Evolutionary conservation across 2,888 invertebrate genomes (phyloP), one percentile per base, ranked within the genome.

Genomic region (Eledona agricola): DNA sequence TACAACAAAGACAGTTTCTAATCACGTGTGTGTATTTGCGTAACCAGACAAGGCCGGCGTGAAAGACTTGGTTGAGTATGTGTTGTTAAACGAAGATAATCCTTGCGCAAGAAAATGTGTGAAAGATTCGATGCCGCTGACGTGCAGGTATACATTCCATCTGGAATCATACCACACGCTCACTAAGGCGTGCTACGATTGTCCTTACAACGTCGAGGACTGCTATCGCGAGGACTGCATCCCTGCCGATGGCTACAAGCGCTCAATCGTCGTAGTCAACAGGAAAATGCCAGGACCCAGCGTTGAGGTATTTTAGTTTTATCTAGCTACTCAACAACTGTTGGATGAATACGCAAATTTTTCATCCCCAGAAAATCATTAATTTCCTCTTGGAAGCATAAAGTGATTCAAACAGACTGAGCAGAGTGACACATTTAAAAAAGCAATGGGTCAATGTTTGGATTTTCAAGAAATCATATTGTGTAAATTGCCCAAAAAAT

Each of bases 161-260:
- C 67, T 91, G 2, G 94, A 94, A 72, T 88, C 87, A 83, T 94
- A 92, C 74, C 84, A 88, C 61, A 88, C 91, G 0, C 83, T 93
- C 81, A 90, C 92, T 70, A 93, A 93, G 72, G 94, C 94, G 0
- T 95, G 95, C 66, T 91, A 83, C 68, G 78, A 87, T 64, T 95
- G 96, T 70, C 93, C 94, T 0, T 80, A 78, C 51, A 88, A 88
- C 70, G 61, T 77, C 1, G 83, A 84, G 0, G 92, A 95, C 70
- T 96, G 96, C 69, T 77, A 75, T 29, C 79, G 88, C 37, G 82
- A 83, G 0, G 89, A 95, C 70, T 96, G 96, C 71, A 83, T 95
- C 52, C 81, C 90, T 0, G 91, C 86, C 1, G 93, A 95, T 73
- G 96, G 96, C 0, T 80, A 87, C 25, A 82, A 83, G 50, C 80